Evolutionary conservation across 2,113 vertebrate species (phyloP).

Genomic region (Hucho hucho): DNA sequence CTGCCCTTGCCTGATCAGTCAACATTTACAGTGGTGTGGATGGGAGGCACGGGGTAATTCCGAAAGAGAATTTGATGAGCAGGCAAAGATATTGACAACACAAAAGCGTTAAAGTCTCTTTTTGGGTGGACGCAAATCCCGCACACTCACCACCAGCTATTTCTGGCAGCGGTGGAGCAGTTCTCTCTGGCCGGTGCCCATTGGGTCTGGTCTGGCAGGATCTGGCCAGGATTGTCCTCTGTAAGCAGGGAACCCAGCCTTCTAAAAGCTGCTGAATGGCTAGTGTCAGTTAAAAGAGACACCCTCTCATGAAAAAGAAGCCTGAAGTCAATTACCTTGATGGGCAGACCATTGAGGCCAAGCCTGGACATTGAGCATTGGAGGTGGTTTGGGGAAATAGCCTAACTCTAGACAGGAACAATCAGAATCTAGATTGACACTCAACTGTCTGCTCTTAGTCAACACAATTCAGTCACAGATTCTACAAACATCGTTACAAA

Average conservation of each 20-base stretch:
- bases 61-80: conserved; percentile 67
- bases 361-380: background rate
- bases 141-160: conserved; percentile 55
- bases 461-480: too few species aligned
- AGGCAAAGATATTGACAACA: conserved; percentile 61
- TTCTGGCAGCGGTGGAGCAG: conserved; percentile 59
- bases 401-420: conserved; percentile 1
- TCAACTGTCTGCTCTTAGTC: too few species aligned
- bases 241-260: conserved; percentile 39
- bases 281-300: conserved; percentile 55
- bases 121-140: conserved; percentile 59
- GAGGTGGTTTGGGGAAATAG: background rate
- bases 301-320: conserved; percentile 21
- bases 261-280: conserved; percentile 44
- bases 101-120: conserved; percentile 60
- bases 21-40: conserved; percentile 29
- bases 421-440: background rate
- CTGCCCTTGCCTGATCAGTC: conserved; percentile 19
- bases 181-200: conserved; percentile 55
- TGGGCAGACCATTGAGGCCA: conserved; percentile 1
- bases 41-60: conserved; percentile 4
- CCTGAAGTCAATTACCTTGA: conserved; percentile 26
- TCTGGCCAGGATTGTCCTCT: conserved; percentile 56
- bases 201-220: conserved; percentile 54
- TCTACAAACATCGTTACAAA: background rate